phyloP scores from a whole-genome alignment of 2,113 vertebrate genomes.

The Orcinus orca region DNA sequence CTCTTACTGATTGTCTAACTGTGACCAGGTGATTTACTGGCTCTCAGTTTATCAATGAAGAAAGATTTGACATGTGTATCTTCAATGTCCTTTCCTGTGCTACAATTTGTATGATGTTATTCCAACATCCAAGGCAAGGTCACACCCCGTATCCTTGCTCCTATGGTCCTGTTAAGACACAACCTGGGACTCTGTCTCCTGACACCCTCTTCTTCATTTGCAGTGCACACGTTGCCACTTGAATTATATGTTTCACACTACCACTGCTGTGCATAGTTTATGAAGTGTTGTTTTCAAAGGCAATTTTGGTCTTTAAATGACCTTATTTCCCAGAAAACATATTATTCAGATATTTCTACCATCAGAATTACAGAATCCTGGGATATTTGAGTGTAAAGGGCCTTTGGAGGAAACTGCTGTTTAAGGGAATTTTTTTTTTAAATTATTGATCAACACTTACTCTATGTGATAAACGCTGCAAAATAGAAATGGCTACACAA shows the following conservation, averaged over 20 bases:
- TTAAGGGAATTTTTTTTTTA: neutral
- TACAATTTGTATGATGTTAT: neutral
- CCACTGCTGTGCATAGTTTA: constrained; percentile 23
- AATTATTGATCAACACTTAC: neutral
- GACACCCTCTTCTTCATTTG: neutral
- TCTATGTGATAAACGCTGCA: constrained; percentile 13
- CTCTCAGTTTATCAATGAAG: neutral
- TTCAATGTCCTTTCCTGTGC: accelerated
- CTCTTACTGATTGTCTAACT: neutral
- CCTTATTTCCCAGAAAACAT: constrained; percentile 33
- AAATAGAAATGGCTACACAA: constrained; percentile 11
- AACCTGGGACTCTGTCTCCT: neutral
- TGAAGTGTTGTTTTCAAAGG: constrained; percentile 23
- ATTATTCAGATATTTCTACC: constrained; percentile 12
- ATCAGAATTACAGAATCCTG: constrained; percentile 40
- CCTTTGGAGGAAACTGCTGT: neutral
- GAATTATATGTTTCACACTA: neutral
- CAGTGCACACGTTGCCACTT: neutral
- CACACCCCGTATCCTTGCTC: neutral
- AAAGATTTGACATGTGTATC: neutral
- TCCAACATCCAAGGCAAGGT: neutral
- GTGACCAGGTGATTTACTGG: neutral
- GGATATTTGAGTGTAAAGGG: neutral
- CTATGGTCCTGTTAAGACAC: neutral
- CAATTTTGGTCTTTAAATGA: constrained; percentile 28